Percentiles rank a stretch among this genome's conserved stretches.
Evolutionary conservation across 2,797 vertebrate genomes (phyloP).

Genomic region (Carduelis carduelis): DNA sequence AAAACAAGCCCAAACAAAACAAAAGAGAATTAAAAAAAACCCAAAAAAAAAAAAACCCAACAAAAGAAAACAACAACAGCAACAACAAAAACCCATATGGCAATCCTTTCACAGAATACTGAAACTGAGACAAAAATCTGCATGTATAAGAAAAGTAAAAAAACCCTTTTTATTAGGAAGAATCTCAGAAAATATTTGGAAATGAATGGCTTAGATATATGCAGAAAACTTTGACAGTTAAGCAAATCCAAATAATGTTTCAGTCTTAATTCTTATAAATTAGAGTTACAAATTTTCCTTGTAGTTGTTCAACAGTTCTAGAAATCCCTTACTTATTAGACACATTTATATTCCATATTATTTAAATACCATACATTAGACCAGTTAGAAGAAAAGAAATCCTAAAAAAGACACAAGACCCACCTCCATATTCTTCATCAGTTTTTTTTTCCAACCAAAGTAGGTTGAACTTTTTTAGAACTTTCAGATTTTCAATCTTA

Average conservation of each 20-base stretch:
- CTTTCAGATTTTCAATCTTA: slow-evolving; percentile 78
- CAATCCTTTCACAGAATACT: not conserved
- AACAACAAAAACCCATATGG: not conserved
- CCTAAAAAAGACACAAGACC: not conserved
- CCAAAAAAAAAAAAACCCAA: no score
- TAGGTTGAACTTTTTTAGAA: slow-evolving; percentile 71
- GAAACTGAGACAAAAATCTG: not conserved
- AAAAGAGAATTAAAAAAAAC: not conserved
- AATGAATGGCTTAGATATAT: not conserved
- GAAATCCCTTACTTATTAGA: not conserved
- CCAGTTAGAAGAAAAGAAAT: not conserved
- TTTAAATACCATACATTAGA: not conserved
- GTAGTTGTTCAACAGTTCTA: not conserved
- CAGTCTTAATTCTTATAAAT: not conserved
- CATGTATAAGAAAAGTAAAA: not conserved
- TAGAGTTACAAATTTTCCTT: not conserved
- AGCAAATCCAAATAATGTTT: not conserved
- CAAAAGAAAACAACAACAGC: not conserved
- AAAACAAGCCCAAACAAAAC: no score
- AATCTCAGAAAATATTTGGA: not conserved
- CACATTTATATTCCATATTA: not conserved
- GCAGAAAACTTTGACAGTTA: not conserved
- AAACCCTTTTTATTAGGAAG: not conserved
- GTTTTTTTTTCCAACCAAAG: slow-evolving; percentile 85
- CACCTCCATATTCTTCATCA: slow-evolving; percentile 81